A percentile compares a stretch with the other conserved stretches of the same genome.
Evolutionary conservation across 2,888 invertebrate species (phyloP).

Genomic region (Saturnia japonica): DNA sequence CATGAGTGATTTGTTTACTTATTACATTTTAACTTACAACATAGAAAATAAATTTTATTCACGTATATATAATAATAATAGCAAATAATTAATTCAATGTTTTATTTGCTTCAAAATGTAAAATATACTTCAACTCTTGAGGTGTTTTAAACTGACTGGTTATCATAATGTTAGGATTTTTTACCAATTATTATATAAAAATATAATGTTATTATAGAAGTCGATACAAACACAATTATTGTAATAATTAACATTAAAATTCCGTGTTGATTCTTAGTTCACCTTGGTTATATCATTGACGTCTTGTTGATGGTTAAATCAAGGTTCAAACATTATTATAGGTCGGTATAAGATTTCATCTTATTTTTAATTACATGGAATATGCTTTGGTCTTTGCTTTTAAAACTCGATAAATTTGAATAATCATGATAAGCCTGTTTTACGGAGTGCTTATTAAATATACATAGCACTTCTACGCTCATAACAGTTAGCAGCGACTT

Average conservation of each 20-base stretch:
- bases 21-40: background rate
- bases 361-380: constrained; percentile 1
- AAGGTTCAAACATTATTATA: constrained; percentile 18
- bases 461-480: background rate
- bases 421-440: background rate
- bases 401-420: background rate
- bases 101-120: background rate
- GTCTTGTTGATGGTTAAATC: constrained; percentile 16
- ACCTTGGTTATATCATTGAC: constrained; percentile 18
- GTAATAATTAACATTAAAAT: constrained; percentile 14
- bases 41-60: background rate
- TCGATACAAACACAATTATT: background rate
- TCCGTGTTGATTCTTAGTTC: constrained; percentile 13
- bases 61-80: background rate
- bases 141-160: background rate
- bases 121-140: background rate
- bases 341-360: constrained; percentile 16
- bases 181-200: background rate
- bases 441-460: background rate
- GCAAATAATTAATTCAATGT: background rate
- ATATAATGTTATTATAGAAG: background rate
- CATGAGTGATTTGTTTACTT: no score
- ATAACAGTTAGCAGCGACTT: background rate
- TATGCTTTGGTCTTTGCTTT: background rate
- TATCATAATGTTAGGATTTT: background rate